Base-by-base conservation (phyloP, 2,797 vertebrate species). In the Pelobates cultripes region DNA sequence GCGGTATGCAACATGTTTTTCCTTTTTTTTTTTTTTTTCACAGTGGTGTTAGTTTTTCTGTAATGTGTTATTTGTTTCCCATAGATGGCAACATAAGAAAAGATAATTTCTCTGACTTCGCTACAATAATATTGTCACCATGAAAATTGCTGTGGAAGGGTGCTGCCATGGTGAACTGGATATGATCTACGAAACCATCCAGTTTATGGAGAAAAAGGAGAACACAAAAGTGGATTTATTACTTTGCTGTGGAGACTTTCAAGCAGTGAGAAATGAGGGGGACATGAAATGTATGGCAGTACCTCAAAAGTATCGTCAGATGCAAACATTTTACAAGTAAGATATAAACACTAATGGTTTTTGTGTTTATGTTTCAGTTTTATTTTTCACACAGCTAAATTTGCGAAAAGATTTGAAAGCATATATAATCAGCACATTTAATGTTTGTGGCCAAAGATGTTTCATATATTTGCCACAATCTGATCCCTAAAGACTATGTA, bases 151-250 rank as follows among this genome's bases (percentile, higher is more conserved):
- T 3, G 96, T 99, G 40, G 96, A 97, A 7, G 98, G 98, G 5
- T 99, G 97, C 86, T 99, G 97, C 89, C 97, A 99, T 77, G 97
- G 98, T 2, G 98, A 97, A 80, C 94, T 99, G 87, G 98, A 99
- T 87, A 98, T 97, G 89, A 95, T 99, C 87, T 99, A 99, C 6
- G 97, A 97, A 91, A 99, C 97, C 0, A 94, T 99, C 77, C 89
- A 89, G 78, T 93, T 95, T 78, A 88, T 98, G 86, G 95, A 97
- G 90, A 92, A 91, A 75, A 96, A 95, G 64, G 95, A 96, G 79
- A 94, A 91, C 4, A 79, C 95, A 2, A 93, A 94, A 0, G 94
- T 95, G 67, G 97, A 99, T 61, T 86, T 99, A 70, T 90, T 99
- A 76, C 93, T 99, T 12, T 99, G 97, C 90, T 98, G 97, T 53